Evolutionary conservation across 1,140 invertebrate genomes (phyloP), one percentile per base, ranked within the genome.

Genomic region (Callitettix versicolor): DNA sequence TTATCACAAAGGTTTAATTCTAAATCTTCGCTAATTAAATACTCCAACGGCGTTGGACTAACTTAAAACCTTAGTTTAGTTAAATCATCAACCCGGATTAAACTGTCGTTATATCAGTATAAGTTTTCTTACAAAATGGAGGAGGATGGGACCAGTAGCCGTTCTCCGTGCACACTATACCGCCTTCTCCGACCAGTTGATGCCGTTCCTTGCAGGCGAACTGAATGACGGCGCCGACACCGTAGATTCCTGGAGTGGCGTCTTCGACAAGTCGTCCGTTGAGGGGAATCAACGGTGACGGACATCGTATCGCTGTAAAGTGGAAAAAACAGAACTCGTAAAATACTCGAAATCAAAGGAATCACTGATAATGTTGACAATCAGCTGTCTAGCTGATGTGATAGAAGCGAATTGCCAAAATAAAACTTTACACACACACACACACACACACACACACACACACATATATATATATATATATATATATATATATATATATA

Each of bases 121-220:
- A n/a, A n/a, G 26, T 33, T 11, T 5, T 68, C 73, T 82, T 72
- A 72, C 88, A 92, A 64, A 84, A 79, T 56, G 89, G 89, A n/a
- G 85, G 76, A 50, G 84, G 79, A 68, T 89, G 85, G 7, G 86
- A 89, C 88, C 88, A 92, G 59, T 82, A 84, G 34, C 88, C 88
- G 60, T 81, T 86, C 68, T 91, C 87, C 15, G 82, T 88, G 69
- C 89, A 92, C 17, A 90, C 85, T 56, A 88, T 83, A 22, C 83
- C 84, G 0, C 79, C 76, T 68, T 90, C 85, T 1, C 89, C 89
- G 36, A 86, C 73, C 2, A 91, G 70, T 55, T 82, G 76, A 67
- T 85, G 83, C 1, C 80, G 59, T 73, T 79, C 63, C 72, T 76
- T 63, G 65, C 89, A 91, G 26, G 81, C 75, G 65, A 88, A 91